phyloP scores from a whole-genome alignment of 2,888 invertebrate genomes.

The Ashinkailepas kermadecensis region DNA sequence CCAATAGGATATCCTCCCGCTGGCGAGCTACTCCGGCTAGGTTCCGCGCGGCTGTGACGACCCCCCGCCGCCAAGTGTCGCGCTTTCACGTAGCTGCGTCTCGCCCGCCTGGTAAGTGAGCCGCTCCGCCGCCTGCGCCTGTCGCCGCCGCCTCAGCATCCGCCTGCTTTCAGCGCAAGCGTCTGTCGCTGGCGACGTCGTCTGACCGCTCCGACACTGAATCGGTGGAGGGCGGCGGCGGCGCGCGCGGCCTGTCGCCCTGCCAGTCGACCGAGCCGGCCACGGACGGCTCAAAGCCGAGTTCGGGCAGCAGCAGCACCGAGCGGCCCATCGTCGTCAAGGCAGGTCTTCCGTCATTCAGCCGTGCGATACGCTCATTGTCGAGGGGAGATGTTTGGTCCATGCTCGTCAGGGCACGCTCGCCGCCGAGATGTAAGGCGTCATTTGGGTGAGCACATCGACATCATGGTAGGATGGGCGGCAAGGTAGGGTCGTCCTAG shows the following conservation, averaged over 20 bases:
- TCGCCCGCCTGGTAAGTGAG: background rate
- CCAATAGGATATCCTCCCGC: too few relatives aligned
- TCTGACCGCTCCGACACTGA: background rate
- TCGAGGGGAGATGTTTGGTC: too few relatives aligned
- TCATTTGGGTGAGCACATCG: too few relatives aligned
- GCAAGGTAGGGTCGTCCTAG: too few relatives aligned
- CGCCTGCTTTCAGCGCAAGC: slow-evolving; percentile 4
- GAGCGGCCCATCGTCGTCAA: slow-evolving; percentile 11
- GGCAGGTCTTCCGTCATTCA: background rate
- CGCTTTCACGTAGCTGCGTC: too few relatives aligned
- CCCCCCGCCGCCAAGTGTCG: too few relatives aligned
- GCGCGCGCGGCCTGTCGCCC: slow-evolving; percentile 14
- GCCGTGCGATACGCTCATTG: too few relatives aligned
- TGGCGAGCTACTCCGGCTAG: too few relatives aligned
- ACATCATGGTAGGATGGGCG: too few relatives aligned
- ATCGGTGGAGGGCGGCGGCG: slow-evolving; percentile 28
- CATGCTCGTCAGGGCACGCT: too few relatives aligned
- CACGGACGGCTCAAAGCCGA: slow-evolving; percentile 2
- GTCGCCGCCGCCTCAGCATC: background rate
- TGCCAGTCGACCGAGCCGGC: background rate
- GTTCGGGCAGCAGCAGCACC: background rate
- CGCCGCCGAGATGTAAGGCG: too few relatives aligned
- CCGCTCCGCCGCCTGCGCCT: background rate
- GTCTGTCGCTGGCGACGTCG: background rate
- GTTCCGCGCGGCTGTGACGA: too few relatives aligned